Evolutionary conservation across 2,797 vertebrate species (phyloP).

Genomic region (Lacerta viridis): DNA sequence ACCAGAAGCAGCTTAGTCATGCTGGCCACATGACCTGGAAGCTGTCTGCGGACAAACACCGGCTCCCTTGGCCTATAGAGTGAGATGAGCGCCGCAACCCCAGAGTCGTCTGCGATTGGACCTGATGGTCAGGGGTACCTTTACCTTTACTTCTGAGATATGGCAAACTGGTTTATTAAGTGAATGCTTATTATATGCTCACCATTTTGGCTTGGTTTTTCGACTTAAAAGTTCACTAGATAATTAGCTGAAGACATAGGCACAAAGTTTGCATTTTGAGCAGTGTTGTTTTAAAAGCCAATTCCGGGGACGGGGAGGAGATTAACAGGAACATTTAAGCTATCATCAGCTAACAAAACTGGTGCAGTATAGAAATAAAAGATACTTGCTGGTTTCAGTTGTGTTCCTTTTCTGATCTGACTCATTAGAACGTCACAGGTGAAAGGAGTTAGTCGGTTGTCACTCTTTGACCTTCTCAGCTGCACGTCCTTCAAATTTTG

Average conservation of each 20-base stretch:
- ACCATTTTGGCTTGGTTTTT: not conserved
- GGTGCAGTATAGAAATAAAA: not conserved
- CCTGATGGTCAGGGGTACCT: no score
- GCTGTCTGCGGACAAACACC: no score
- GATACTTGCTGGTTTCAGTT: conserved; percentile 36
- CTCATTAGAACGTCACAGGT: not conserved
- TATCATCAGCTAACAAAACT: not conserved
- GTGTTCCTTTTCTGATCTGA: conserved; percentile 20
- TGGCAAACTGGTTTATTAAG: not conserved
- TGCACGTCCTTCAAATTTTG: conserved; percentile 18
- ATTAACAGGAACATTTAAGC: not conserved
- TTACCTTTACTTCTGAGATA: not conserved
- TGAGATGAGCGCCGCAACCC: no score
- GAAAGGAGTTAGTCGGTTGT: not conserved
- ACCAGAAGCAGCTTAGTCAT: no score
- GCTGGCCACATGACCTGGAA: no score
- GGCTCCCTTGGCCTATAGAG: no score
- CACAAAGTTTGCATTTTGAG: not conserved
- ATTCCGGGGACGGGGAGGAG: not conserved
- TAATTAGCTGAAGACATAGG: no score
- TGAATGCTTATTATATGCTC: not conserved
- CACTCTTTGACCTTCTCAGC: conserved; percentile 16
- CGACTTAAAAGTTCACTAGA: not conserved
- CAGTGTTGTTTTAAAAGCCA: not conserved
- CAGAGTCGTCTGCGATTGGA: no score